A percentile compares a stretch with the other conserved stretches of the same genome.
These are phyloP conservation scores for Parthenolecanium corni DNA, from an alignment of 2,888 invertebrate genomes.

Conservation along the genomic window DNA sequence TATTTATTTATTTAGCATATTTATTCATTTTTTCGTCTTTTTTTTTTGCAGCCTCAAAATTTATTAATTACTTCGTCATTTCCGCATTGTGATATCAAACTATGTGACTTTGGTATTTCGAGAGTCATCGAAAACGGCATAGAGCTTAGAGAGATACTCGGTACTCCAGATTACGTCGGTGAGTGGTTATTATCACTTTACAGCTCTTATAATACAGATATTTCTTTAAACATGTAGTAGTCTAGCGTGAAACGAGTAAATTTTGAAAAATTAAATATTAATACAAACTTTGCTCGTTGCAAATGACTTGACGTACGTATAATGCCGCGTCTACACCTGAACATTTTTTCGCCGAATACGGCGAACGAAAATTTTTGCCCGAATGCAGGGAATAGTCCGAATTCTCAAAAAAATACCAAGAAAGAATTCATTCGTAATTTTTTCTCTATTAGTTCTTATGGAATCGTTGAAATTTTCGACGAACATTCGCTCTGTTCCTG, in stretches of 20 bases:
- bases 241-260: background rate
- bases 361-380: too few species aligned
- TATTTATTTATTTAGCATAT: too few species aligned
- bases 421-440: too few species aligned
- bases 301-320: too few species aligned
- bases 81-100: conserved; percentile 48
- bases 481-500: too few species aligned
- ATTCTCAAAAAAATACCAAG: too few species aligned
- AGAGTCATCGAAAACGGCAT: conserved; percentile 49
- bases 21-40: too few species aligned
- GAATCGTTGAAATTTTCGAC: too few species aligned
- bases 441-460: too few species aligned
- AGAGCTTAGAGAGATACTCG: conserved; percentile 54
- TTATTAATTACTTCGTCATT: conserved; percentile 49
- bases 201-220: background rate
- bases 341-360: too few species aligned
- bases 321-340: too few species aligned
- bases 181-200: conserved; percentile 35
- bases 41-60: conserved; percentile 51
- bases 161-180: conserved; percentile 58
- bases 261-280: background rate
- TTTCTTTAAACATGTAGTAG: background rate
- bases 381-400: too few species aligned
- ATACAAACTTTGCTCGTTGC: background rate
- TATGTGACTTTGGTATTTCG: conserved; percentile 52